phyloP scores from a whole-genome alignment of 2,113 vertebrate genomes.

The Hippocampus abdominalis region DNA sequence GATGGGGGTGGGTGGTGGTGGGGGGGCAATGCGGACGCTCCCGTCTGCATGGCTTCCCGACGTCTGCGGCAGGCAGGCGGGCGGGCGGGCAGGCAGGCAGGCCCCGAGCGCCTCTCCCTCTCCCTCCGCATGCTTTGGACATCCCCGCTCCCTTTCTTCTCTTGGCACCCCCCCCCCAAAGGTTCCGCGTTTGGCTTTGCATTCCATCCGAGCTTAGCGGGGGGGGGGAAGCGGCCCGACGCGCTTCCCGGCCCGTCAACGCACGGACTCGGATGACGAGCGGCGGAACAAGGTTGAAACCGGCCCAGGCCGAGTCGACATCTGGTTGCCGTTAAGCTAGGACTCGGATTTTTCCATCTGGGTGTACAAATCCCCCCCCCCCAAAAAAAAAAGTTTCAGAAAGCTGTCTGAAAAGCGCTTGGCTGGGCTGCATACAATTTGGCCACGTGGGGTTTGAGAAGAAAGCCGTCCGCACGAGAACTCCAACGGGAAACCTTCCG shows the following conservation, averaged over 20 bases:
- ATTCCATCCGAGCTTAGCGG: conserved; percentile 30
- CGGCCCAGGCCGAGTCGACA: conserved; percentile 18
- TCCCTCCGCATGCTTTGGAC: conserved; percentile 88
- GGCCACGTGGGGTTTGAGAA: too few relatives aligned
- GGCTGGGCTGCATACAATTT: not conserved
- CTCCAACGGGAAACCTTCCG: not conserved
- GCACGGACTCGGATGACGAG: not conserved
- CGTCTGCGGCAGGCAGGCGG: conserved; percentile 79
- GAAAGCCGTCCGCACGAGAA: not conserved
- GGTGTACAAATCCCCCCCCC: conserved; percentile 1
- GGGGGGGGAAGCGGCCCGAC: not conserved
- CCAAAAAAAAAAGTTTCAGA: not conserved
- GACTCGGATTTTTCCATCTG: not conserved
- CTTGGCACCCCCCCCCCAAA: conserved; percentile 53
- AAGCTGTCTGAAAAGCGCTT: too few relatives aligned
- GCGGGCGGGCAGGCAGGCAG: conserved; percentile 73
- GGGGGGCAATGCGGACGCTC: conserved; percentile 81
- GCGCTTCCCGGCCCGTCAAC: not conserved
- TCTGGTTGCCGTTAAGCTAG: conserved; percentile 49
- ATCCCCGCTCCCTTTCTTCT: conserved; percentile 77
- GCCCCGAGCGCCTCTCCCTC: conserved; percentile 81
- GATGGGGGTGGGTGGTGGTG: conserved; percentile 56
- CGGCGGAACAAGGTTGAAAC: not conserved
- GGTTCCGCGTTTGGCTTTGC: conserved; percentile 69
- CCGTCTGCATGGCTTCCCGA: conserved; percentile 81